Evolutionary conservation across 2,888 invertebrate species (phyloP).

Genomic region (Galerucella calmariensis): DNA sequence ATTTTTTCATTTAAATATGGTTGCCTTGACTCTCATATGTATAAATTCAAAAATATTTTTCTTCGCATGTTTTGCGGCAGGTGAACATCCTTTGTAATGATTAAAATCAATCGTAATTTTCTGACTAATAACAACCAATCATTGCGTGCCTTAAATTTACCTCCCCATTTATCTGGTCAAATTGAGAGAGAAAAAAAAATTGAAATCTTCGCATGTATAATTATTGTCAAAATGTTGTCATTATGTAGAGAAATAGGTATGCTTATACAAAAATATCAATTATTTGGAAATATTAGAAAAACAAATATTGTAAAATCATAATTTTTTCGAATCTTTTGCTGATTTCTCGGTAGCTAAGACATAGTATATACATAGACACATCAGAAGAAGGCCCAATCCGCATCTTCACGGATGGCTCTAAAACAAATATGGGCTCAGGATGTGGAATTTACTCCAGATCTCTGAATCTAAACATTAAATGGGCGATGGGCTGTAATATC

Average conservation of each 20-base stretch:
- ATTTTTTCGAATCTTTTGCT: too few relatives aligned
- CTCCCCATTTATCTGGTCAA: conserved; percentile 35
- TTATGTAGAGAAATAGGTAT: background rate
- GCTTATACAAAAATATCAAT: background rate
- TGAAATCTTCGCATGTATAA: conserved; percentile 26
- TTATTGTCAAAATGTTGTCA: conserved; percentile 15
- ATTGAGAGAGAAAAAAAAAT: conserved; percentile 35
- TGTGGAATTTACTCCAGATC: too few relatives aligned
- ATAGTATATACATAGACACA: too few relatives aligned
- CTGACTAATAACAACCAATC: conserved; percentile 28
- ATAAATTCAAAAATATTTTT: conserved; percentile 1
- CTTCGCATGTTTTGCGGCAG: conserved; percentile 25
- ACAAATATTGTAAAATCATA: background rate
- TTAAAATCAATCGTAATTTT: conserved; percentile 36
- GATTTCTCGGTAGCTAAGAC: too few relatives aligned
- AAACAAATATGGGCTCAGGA: too few relatives aligned
- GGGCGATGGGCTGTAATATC: too few relatives aligned
- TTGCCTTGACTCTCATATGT: background rate
- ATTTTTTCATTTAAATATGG: background rate
- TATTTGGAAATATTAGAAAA: background rate
- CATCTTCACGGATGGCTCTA: too few relatives aligned
- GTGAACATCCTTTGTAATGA: conserved; percentile 34
- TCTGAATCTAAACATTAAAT: too few relatives aligned
- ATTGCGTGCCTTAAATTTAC: conserved; percentile 43
- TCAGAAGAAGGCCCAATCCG: too few relatives aligned